Conservation (phyloP, 2,113 vertebrate species). For the Macquaria australasica region DNA sequence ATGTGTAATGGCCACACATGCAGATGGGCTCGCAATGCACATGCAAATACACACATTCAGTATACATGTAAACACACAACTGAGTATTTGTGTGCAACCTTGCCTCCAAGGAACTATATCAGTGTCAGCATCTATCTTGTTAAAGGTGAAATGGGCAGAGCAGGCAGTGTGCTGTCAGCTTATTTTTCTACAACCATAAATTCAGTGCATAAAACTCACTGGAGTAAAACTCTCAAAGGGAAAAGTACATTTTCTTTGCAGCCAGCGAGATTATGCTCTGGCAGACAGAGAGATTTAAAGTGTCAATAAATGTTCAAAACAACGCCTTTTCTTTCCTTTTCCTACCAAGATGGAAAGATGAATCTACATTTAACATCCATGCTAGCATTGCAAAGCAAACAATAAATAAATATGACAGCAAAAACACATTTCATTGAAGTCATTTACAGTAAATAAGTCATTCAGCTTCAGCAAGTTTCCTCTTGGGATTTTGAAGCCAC, state of each 20-base stretch:
- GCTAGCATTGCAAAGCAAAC: slow-evolving; percentile 51
- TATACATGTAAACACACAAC: slow-evolving; percentile 42
- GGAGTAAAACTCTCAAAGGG: slow-evolving; percentile 73
- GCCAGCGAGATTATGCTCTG: slow-evolving; percentile 68
- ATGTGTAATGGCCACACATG: slow-evolving; percentile 36
- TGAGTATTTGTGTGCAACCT: slow-evolving; percentile 60
- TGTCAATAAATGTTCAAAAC: slow-evolving; percentile 80
- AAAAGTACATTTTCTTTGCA: slow-evolving; percentile 78
- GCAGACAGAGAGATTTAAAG: slow-evolving; percentile 76
- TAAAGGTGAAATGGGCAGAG: slow-evolving; percentile 78
- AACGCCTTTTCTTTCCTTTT: slow-evolving; percentile 58
- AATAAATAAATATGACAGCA: slow-evolving; percentile 43
- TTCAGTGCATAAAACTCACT: slow-evolving; percentile 76
- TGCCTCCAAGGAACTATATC: slow-evolving; percentile 71
- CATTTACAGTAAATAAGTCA: slow-evolving; percentile 36
- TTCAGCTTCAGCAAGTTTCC: slow-evolving; percentile 10
- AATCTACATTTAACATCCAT: slow-evolving; percentile 60
- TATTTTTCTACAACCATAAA: slow-evolving; percentile 79
- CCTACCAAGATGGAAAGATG: slow-evolving; percentile 47
- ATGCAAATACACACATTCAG: neutral
- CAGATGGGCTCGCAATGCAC: neutral
- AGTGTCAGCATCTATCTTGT: slow-evolving; percentile 73
- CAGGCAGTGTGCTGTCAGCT: slow-evolving; percentile 72
- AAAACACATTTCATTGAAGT: slow-evolving; percentile 45
- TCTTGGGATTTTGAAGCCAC: neutral